Conservation (phyloP, 2,888 invertebrate species). For the Leistus spinibarbis region DNA sequence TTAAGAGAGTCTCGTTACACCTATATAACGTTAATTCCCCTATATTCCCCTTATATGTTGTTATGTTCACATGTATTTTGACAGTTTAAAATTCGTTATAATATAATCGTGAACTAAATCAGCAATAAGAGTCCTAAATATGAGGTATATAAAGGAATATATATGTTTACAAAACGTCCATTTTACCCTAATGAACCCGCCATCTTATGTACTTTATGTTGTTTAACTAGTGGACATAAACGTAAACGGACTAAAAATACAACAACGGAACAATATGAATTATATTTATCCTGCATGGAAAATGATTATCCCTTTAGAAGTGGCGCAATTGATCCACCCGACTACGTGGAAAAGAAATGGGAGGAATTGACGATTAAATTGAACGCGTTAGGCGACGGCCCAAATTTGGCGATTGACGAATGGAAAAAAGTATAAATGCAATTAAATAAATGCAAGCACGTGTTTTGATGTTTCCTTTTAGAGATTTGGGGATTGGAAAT, state of each 20-base stretch:
- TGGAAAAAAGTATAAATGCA: background rate
- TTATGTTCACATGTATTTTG: background rate
- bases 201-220: background rate
- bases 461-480: background rate
- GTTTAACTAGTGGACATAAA: background rate
- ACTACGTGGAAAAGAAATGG: background rate
- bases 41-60: too few relatives aligned
- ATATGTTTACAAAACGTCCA: too few relatives aligned
- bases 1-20: too few relatives aligned
- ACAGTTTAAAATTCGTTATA: constrained; percentile 16
- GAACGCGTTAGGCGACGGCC: background rate
- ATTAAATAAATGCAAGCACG: background rate
- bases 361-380: background rate
- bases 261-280: background rate
- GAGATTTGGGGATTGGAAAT: background rate
- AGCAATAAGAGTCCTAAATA: background rate
- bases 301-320: background rate
- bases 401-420: background rate
- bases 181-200: background rate
- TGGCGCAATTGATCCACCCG: background rate
- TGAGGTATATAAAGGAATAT: background rate
- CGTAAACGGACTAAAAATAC: background rate
- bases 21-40: too few relatives aligned
- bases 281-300: background rate
- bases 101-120: background rate